A percentile compares a stretch with the other conserved stretches of the same genome.
Conservation (phyloP, 35 echinoderm and acorn worm genomes). For the Apostichopus parvimensis region DNA sequence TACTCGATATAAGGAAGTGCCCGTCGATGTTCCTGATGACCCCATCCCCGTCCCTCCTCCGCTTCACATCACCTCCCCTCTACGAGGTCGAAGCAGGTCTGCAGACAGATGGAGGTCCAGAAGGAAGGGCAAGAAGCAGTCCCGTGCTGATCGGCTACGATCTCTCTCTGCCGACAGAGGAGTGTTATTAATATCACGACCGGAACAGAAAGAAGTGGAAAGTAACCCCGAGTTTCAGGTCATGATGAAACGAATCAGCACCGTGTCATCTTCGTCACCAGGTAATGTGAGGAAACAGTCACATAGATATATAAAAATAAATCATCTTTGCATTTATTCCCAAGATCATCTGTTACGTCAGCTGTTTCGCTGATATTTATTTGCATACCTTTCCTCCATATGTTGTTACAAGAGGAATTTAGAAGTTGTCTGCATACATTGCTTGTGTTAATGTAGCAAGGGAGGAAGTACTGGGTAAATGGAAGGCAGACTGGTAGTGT, state of each 20-base stretch:
- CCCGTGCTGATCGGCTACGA: slow-evolving; percentile 32
- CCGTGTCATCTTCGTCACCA: slow-evolving; percentile 53
- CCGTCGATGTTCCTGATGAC: slow-evolving; percentile 3
- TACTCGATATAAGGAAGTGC: neutral
- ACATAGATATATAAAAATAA: too few relatives aligned
- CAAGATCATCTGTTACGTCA: too few relatives aligned
- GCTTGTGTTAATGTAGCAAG: too few relatives aligned
- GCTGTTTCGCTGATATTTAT: too few relatives aligned
- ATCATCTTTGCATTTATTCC: too few relatives aligned
- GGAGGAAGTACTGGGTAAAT: too few relatives aligned
- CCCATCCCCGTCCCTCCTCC: slow-evolving; percentile 11
- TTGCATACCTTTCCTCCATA: too few relatives aligned
- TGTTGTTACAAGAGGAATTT: too few relatives aligned
- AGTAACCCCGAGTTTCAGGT: slow-evolving; percentile 54
- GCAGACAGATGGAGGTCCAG: slow-evolving; percentile 36
- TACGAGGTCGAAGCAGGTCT: slow-evolving; percentile 15
- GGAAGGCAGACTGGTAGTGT: too few relatives aligned
- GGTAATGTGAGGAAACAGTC: slow-evolving; percentile 24
- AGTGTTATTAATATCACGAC: slow-evolving; percentile 51
- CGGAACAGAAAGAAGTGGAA: slow-evolving; percentile 53
- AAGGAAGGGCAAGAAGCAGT: slow-evolving; percentile 28
- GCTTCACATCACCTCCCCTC: neutral
- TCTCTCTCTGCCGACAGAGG: slow-evolving; percentile 47
- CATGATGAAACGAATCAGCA: slow-evolving; percentile 67
- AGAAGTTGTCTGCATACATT: too few relatives aligned